phyloP scores from a whole-genome alignment of 2,888 invertebrate species.

The Archips xylosteana region DNA sequence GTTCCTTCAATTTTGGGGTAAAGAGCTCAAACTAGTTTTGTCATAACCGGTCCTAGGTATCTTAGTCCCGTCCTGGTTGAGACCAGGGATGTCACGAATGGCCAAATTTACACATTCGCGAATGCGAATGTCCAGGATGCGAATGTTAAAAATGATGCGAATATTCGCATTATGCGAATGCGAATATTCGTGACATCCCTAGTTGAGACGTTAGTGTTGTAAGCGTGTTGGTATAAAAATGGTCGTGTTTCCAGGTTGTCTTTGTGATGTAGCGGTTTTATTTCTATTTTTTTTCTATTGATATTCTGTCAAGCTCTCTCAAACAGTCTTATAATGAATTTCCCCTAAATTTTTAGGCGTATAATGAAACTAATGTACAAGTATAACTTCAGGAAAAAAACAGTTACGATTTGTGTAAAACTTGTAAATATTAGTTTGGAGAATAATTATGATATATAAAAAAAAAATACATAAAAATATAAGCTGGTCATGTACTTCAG shows the following conservation, averaged over 20 bases:
- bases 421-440: conserved; percentile 36
- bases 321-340: conserved; percentile 19
- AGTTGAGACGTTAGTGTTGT: conserved; percentile 19
- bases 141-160: too few relatives aligned
- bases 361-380: conserved; percentile 41
- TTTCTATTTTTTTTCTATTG: conserved; percentile 19
- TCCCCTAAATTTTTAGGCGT: conserved; percentile 22
- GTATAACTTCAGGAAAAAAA: conserved; percentile 27
- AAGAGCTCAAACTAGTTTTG: conserved; percentile 1
- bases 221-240: conserved; percentile 23
- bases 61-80: conserved; percentile 34
- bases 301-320: conserved; percentile 40
- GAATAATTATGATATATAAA: conserved; percentile 23
- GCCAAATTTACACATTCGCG: too few relatives aligned
- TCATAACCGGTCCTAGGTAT: conserved; percentile 3
- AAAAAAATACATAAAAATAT: conserved; percentile 6
- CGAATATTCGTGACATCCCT: too few relatives aligned
- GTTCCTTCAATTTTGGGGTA: not conserved
- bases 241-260: conserved; percentile 40
- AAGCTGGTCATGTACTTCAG: conserved; percentile 8
- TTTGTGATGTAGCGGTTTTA: conserved; percentile 32
- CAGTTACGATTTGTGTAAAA: conserved; percentile 38
- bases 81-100: too few relatives aligned
- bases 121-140: too few relatives aligned
- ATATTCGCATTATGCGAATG: too few relatives aligned